Evolutionary conservation across 2,888 invertebrate species (phyloP), one percentile per base, ranked within the genome.

Genomic region (Agonopterix subpropinquella): DNA sequence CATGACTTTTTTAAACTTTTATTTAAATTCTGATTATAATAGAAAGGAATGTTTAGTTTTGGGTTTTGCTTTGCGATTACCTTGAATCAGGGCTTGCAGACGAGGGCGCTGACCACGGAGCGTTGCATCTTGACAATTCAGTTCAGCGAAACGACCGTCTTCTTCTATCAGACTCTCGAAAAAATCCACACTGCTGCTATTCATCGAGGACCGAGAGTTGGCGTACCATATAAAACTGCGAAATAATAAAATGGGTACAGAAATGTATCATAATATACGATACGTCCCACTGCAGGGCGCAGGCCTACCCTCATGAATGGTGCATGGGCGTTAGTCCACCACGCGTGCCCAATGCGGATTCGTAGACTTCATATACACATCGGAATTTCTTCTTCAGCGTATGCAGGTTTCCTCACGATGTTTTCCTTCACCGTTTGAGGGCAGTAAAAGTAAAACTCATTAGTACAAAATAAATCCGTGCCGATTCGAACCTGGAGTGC

Each of bases 161-260:
- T 85, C 85, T 53, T 92, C 92, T 65, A 93, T 90, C 45, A 93
- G 87, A 66, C 92, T 92, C 78, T 93, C 93, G 69, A 93, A 88
- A 65, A 93, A 91, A 65, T 90, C 90, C 55, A 90, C 89, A 63
- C 87, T 86, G 78, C 82, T 80, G 11, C 51, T 48, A 59, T 85
- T 85, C 88, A 88, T 88, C 64, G 84, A 73, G 65, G 77, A 80
- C 59, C 77, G 80, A 62, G 76, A 65, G 76, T 89, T 77, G 70
- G 85, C 84, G 76, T 87, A 84, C 84, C 83, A 86, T 56, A 86
- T 61, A 56, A 86, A 77, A 62, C 87, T 88, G 74, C 48, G 76
- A 80, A 50, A 11, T 18, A 44, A 44, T 10, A 37, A 39, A 39
- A 28, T 18, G 18, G 18, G 18, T 18, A 18, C 18, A 18, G 18